These are phyloP conservation scores for Microcebus lehilahytsara DNA, from an alignment of 2,113 vertebrate species.

Conservation along the genomic window DNA sequence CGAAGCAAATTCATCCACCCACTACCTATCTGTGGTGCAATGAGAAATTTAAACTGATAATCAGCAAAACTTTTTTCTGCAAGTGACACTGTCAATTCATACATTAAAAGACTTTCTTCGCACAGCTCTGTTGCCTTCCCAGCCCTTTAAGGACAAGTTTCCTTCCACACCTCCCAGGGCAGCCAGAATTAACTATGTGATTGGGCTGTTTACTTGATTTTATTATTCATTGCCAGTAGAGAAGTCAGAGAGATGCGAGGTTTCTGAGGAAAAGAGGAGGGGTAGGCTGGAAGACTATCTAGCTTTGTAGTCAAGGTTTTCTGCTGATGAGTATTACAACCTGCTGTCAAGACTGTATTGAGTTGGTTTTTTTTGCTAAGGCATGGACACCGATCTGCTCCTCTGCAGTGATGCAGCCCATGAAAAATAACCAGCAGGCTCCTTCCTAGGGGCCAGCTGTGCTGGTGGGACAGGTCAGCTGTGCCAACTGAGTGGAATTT, in stretches of 20 bases:
- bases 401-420: neutral
- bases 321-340: neutral
- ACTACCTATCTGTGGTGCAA: neutral
- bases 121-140: neutral
- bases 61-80: neutral
- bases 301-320: neutral
- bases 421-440: neutral
- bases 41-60: constrained; percentile 2
- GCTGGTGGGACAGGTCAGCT: neutral
- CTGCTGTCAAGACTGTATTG: neutral
- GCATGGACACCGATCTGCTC: neutral
- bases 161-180: neutral
- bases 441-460: neutral
- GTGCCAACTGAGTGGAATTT: neutral
- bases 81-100: neutral
- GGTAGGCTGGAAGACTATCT: neutral
- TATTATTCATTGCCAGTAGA: neutral
- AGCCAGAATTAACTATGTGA: neutral
- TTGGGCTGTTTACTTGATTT: neutral
- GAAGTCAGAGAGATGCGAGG: neutral
- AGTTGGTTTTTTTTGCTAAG: neutral
- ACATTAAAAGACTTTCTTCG: neutral
- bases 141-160: neutral
- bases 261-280: neutral
- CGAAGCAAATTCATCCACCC: neutral